Evolutionary conservation across 2,797 vertebrate species (phyloP).

Genomic region (Malacoraja senta): DNA sequence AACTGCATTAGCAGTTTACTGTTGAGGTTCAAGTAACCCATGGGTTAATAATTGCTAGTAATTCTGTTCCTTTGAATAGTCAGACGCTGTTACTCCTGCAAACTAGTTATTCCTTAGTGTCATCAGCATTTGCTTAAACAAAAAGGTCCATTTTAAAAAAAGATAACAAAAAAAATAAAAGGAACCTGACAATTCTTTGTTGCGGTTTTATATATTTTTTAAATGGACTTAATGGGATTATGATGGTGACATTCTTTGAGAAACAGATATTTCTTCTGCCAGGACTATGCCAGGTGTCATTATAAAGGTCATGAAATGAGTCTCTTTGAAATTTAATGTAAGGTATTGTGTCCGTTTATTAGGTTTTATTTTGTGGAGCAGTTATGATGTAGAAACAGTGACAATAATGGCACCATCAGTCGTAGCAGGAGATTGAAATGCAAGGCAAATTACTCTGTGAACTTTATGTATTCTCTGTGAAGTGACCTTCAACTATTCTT

Average conservation of each 20-base stretch:
- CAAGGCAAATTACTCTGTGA: background rate
- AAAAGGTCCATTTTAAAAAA: background rate
- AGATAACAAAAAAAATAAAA: constrained; percentile 2
- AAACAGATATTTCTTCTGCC: background rate
- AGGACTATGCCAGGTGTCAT: constrained; percentile 3
- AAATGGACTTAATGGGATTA: constrained; percentile 19
- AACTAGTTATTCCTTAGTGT: background rate
- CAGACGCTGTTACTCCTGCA: background rate
- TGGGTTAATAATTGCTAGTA: constrained; percentile 21
- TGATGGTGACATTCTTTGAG: background rate
- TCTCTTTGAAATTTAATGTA: constrained; percentile 25
- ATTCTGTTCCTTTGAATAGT: background rate
- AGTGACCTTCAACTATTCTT: constrained; percentile 26
- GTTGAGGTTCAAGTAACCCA: background rate
- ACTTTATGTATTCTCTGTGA: background rate
- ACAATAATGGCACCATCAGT: background rate
- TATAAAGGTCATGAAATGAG: constrained; percentile 1
- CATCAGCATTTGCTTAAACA: background rate
- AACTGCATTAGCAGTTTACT: background rate
- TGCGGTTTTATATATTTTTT: background rate
- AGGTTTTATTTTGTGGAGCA: constrained; percentile 24
- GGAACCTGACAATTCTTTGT: constrained; percentile 7
- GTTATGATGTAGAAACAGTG: background rate
- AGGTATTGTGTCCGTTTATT: constrained; percentile 14
- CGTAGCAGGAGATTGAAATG: background rate